phyloP scores from a whole-genome alignment of 2,797 vertebrate species.

The Coracias cyanogaster region DNA sequence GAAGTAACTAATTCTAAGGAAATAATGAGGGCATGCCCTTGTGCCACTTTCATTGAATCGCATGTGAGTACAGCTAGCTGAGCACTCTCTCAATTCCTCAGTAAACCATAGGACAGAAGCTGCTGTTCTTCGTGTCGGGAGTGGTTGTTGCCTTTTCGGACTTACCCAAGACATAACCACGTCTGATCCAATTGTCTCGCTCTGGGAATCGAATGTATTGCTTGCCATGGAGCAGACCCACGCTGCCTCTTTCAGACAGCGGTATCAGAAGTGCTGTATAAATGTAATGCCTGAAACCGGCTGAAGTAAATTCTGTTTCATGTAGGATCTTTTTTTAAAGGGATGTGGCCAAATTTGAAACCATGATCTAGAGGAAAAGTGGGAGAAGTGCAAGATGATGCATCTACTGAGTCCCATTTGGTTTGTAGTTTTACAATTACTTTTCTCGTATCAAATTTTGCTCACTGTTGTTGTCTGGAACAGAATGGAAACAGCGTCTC shows the following conservation, averaged over 20 bases:
- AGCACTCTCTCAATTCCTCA: not conserved
- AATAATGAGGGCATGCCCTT: rapidly evolving
- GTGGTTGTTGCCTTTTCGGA: not conserved
- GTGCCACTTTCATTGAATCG: rapidly evolving
- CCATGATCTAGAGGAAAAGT: not conserved
- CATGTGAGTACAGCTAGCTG: not conserved
- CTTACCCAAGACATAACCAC: not conserved
- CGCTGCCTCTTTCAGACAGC: not conserved
- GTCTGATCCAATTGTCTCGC: not conserved
- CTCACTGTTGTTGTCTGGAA: not conserved
- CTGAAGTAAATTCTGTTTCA: conserved; percentile 50
- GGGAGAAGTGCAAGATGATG: not conserved
- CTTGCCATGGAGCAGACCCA: not conserved
- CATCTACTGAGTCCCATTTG: not conserved
- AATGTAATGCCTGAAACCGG: conserved; percentile 25
- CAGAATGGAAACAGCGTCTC: conserved; percentile 53
- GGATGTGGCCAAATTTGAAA: conserved; percentile 6
- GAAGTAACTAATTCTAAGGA: not conserved
- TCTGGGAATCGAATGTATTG: conserved; percentile 4
- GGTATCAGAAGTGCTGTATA: not conserved
- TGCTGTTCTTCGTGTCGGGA: rapidly evolving
- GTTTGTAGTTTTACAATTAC: conserved; percentile 12
- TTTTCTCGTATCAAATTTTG: not conserved
- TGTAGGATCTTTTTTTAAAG: not conserved
- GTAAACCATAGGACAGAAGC: not conserved